phyloP scores from a whole-genome alignment of 2,113 vertebrate genomes.

The Centropus bengalensis region DNA sequence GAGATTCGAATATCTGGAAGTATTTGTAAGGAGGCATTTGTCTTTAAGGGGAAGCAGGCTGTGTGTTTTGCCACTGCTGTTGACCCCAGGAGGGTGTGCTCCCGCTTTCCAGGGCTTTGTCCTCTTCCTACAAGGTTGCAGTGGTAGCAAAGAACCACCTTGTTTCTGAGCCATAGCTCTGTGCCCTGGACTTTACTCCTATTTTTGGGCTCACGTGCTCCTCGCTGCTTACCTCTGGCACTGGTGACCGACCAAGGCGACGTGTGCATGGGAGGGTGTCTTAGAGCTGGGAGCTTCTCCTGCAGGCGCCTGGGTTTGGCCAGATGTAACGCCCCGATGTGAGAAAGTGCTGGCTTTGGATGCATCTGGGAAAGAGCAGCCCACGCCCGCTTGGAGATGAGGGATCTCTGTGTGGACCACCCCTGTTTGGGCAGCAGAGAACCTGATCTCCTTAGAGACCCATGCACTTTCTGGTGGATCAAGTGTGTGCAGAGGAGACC shows the following conservation, averaged over 20 bases:
- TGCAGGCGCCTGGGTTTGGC: neutral
- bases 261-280: rapidly evolving
- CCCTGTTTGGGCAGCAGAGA: neutral
- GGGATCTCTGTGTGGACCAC: neutral
- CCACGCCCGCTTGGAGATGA: neutral
- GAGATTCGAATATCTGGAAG: neutral
- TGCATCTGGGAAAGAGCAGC: neutral
- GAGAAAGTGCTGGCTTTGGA: neutral
- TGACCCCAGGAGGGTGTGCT: rapidly evolving
- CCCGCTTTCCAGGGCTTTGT: neutral
- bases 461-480: neutral
- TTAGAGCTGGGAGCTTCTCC: neutral
- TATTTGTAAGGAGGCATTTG: neutral
- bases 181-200: neutral
- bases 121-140: neutral
- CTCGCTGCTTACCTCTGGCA: neutral
- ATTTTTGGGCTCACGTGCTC: rapidly evolving
- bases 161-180: neutral
- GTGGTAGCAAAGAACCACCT: neutral
- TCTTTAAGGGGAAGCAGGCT: neutral
- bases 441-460: neutral
- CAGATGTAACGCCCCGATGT: neutral
- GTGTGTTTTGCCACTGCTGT: neutral
- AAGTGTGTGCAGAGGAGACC: neutral
- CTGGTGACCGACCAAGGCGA: rapidly evolving